Evolutionary conservation across 2,888 invertebrate species (phyloP), one percentile per base, ranked within the genome.

Genomic region (Tenthredo livida): DNA sequence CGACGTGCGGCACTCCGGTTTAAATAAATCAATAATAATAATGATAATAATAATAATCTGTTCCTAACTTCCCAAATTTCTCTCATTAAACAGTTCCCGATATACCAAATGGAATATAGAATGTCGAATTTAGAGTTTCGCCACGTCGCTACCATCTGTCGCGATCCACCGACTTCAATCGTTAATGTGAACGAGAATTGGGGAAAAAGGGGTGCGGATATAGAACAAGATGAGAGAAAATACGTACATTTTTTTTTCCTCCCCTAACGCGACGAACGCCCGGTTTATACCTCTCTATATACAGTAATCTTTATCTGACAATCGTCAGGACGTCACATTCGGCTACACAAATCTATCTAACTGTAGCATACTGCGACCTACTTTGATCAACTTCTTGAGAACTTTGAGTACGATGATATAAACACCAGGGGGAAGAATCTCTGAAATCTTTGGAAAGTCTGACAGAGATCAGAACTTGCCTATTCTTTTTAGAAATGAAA

Each of bases 131-230:
- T 54, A 25, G 50, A 88, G 88, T 90, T 90, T 90, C 89, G 90
- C 91, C 91, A 91, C 92, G 91, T 91, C 91, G 89, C 88, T 85
- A 87, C 91, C 92, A 91, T 92, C 90, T 91, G 91, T 92, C 89
- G 91, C 90, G 89, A 92, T 91, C 90, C 89, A 89, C 87, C 88
- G 88, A 91, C 90, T 91, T 91, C 90, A 90, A 91, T 91, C 90
- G 91, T 91, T 91, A 91, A 92, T 92, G 91, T 89, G 89, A 90
- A 90, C 91, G 89, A 90, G 65, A 50, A 84, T 82, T 58, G 72
- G 6, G 75, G 78, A 85, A 87, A 43, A 40, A 47, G 40, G 37
- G 43, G 43, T 54, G 77, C 12, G 25, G 54, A 33, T 12, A 70
- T 17, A 29, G 25, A 75, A 54, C 21, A 17, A 50, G 25, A 54